Evolutionary conservation across 2,888 invertebrate species (phyloP).

Genomic region (Synanthedon tipuliformis): DNA sequence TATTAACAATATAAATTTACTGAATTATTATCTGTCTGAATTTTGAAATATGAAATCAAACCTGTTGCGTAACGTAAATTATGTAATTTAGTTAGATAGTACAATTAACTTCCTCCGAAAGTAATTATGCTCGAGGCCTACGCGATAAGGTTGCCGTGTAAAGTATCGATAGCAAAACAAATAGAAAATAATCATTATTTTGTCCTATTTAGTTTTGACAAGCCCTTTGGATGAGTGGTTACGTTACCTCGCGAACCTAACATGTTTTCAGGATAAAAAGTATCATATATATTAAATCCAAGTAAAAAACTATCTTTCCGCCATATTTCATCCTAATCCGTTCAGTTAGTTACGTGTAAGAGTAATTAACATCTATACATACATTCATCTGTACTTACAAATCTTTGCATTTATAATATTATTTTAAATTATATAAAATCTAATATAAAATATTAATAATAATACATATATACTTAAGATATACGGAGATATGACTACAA

Average conservation of each 20-base stretch:
- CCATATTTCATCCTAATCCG: not conserved
- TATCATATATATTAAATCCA: conserved; percentile 1
- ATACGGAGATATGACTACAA: too few species aligned
- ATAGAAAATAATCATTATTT: not conserved
- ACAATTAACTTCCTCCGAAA: conserved; percentile 33
- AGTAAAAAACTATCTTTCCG: not conserved
- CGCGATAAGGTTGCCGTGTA: conserved; percentile 18
- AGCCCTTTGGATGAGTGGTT: not conserved
- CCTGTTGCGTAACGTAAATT: conserved; percentile 16
- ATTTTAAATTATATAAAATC: too few species aligned
- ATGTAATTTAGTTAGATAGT: conserved; percentile 19
- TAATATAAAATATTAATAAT: too few species aligned
- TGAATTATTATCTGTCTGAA: too few species aligned
- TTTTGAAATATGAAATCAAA: conserved; percentile 11
- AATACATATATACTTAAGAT: too few species aligned
- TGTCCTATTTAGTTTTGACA: not conserved
- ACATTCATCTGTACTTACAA: too few species aligned
- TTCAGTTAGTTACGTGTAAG: not conserved
- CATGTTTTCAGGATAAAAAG: not conserved
- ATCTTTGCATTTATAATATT: too few species aligned
- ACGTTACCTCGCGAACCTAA: not conserved
- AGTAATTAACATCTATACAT: not conserved
- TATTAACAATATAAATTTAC: too few species aligned
- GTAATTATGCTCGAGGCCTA: conserved; percentile 30
- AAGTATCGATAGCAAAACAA: conserved; percentile 21